Evolutionary conservation across 2,888 invertebrate species (phyloP).

Genomic region (Morpho achilles): DNA sequence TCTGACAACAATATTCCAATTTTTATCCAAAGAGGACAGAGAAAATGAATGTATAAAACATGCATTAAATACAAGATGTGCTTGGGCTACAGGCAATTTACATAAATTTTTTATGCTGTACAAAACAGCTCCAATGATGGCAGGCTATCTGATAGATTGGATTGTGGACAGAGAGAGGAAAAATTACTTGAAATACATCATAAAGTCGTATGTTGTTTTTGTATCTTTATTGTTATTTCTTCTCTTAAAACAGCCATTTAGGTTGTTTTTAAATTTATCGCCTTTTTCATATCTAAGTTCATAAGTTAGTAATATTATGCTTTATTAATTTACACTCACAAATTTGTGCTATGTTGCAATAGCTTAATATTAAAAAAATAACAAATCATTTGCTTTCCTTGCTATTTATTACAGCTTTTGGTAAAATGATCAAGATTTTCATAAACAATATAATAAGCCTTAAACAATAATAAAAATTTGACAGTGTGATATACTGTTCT

Average conservation of each 20-base stretch:
- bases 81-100: slow-evolving; percentile 96
- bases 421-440: no score
- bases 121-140: slow-evolving; percentile 94
- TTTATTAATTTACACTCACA: no score
- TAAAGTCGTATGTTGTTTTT: slow-evolving; percentile 95
- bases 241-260: neutral
- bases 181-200: slow-evolving; percentile 92
- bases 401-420: no score
- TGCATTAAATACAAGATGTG: slow-evolving; percentile 92
- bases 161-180: slow-evolving; percentile 97
- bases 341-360: no score
- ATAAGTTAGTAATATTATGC: no score
- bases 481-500: no score
- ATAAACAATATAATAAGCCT: no score
- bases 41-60: slow-evolving; percentile 89
- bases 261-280: no score
- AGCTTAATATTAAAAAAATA: no score
- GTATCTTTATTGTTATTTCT: neutral
- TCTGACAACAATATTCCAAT: slow-evolving; percentile 93
- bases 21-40: slow-evolving; percentile 87
- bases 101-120: slow-evolving; percentile 96
- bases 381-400: no score
- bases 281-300: no score
- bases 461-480: no score
- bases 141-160: slow-evolving; percentile 98